Evolutionary conservation across 2,113 vertebrate species (phyloP), one percentile per base, ranked within the genome.

Genomic region (Lepus timidus): DNA sequence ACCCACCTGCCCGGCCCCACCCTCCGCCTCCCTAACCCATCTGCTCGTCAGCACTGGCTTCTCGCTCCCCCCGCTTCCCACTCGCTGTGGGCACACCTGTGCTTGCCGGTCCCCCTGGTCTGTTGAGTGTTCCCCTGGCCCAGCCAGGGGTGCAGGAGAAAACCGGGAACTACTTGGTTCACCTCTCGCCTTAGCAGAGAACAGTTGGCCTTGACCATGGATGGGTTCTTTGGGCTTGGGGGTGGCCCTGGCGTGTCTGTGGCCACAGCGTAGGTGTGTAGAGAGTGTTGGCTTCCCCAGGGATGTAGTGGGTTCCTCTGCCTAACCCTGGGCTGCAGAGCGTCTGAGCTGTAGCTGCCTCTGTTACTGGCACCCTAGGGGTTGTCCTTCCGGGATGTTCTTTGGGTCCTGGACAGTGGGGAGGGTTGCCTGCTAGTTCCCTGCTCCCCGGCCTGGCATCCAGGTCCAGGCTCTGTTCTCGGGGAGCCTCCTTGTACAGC

Each of bases 1-100:
- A 31, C 81, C 95, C 92, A 82, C 87, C 78, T 93, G 93, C 65
- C 90, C 0, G 0, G 97, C 96, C 93, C 91, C 78, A 82, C 97
- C 82, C 90, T 96, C 89, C 3, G 0, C 87, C 97, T 82, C 84
- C 61, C 29, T 19, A 31, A 1, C 81, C 51, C 92, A 71, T 87
- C 84, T 96, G 85, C 49, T 23, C 7, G 62, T 82, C 70, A 49
- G 12, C 14, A 1, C 25, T 44, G 81, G 55, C 76, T 55, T 58
- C 83, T 92, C 20, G 6, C 64, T 68, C 75, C 83, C 52, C 95
- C 94, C 92, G 88, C 19, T 92, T 90, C 70, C 62, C 6, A 22
- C 85, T 84, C 87, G 64, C 68, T 65, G 0, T 1, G 1, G n/a
- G 74, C 85, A 75, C 19, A 52, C 68, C 78, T 58, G 75, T 68